Conservation (phyloP, 1,140 invertebrate species). For the Drosophila santomea region DNA sequence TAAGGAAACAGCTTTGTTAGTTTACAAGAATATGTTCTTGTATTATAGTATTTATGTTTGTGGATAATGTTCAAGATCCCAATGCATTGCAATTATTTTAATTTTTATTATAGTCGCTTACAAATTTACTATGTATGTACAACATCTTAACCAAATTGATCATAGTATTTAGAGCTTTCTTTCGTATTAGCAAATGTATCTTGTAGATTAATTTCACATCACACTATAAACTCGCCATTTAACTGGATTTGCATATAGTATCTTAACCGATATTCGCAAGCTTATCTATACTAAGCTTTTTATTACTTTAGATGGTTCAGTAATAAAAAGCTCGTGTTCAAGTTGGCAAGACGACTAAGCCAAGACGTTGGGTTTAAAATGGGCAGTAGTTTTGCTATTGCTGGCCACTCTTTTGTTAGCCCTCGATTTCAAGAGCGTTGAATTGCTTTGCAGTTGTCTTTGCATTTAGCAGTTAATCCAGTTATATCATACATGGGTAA, state of each 20-base stretch:
- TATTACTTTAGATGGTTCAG: not conserved
- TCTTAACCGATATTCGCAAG: not conserved
- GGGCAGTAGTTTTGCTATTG: not conserved
- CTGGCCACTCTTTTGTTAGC: constrained; percentile 29
- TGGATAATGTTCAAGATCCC: no score
- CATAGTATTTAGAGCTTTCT: no score
- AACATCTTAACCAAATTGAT: no score
- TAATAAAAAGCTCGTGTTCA: not conserved
- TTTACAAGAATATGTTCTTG: no score
- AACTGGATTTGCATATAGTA: not conserved
- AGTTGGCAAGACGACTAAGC: not conserved
- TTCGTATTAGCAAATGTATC: no score
- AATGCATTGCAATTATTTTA: no score
- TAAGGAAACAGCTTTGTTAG: no score
- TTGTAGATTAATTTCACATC: not conserved
- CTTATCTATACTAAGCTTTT: not conserved
- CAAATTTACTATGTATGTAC: no score
- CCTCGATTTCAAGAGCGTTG: constrained; percentile 36
- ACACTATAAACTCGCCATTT: not conserved
- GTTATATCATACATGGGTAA: constrained; percentile 54
- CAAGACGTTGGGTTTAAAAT: not conserved
- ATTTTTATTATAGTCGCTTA: no score
- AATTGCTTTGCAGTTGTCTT: constrained; percentile 24
- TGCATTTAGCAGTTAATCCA: constrained; percentile 44
- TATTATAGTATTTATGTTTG: no score